Conservation (phyloP, 2,797 vertebrate genomes). For the Spatula versicolor region DNA sequence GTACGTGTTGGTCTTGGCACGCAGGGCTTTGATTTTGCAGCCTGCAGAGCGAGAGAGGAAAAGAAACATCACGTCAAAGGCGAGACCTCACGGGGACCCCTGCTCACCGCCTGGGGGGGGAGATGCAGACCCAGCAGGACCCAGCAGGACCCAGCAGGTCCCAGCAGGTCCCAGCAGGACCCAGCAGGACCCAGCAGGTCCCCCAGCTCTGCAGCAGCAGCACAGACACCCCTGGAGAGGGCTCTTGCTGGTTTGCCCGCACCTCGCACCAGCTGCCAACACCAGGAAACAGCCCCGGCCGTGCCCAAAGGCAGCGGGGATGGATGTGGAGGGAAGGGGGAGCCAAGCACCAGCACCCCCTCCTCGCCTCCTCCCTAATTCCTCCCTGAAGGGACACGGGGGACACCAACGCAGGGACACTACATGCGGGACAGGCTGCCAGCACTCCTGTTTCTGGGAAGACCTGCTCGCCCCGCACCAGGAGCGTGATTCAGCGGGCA, state of each 20-base stretch:
- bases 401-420: background rate
- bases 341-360: background rate
- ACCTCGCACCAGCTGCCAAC: background rate
- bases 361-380: background rate
- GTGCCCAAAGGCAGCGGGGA: accelerated
- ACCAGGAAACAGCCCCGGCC: background rate
- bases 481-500: background rate
- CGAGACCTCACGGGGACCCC: accelerated
- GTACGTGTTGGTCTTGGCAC: conserved; percentile 97
- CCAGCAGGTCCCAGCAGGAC: background rate
- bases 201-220: background rate
- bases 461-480: background rate
- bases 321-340: accelerated
- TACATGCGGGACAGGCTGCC: background rate
- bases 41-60: conserved; percentile 73
- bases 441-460: background rate
- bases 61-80: accelerated
- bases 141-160: too few species aligned
- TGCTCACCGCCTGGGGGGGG: background rate
- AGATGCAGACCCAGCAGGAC: background rate
- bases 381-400: background rate
- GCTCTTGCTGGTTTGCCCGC: background rate
- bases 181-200: background rate
- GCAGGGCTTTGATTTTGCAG: conserved; percentile 97
- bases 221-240: background rate